Base-by-base conservation (phyloP, 2,888 invertebrate genomes). In the Sinelater perroti region DNA sequence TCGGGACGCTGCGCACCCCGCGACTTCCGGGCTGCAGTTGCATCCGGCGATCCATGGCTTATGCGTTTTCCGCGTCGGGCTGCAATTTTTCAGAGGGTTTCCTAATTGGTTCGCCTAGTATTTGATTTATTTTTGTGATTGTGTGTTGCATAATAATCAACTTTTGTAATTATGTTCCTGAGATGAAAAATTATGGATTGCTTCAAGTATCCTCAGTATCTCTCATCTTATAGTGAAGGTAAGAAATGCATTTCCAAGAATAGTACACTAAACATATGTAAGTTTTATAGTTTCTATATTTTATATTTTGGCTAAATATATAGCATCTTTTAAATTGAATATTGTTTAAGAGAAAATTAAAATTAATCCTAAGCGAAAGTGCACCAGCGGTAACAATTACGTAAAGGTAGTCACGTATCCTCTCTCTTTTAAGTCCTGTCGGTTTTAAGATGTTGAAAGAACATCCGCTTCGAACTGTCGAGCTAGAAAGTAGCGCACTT, bases 171-270 rank as follows among this genome's bases (percentile, higher is more conserved):
- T n/a, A n/a, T 14, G n/a, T 13, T 33, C 24, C 8, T 40, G 38
- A 38, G 30, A 42, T 42, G 40, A 42, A 17, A 40, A 42, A 45
- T n/a, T 44, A 57, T 57, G 57, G 57, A 57, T 52, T 57, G 47
- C 40, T 57, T 51, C 47, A 57, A 57, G 33, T 51, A 57, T 47
- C 30, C 40, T 18, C 57, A 57, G 26, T 57, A 57, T 46, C 30
- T 28, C 24, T 20, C 35, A 5, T 26, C 38, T 46, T 46, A 38
- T 10, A 24, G 8, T 5, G 52, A 57, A 20, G 57, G 57, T 57
- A 53, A 47, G 52, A 46, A 21, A n/a, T 30, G 30, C 11, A 5
- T 30, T n/a, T 5, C 30, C 10, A 11, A n/a, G 2, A n/a, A 5
- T 26, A 10, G 3, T 26, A 10, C 28, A 26, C 6, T 26, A 26